Evolutionary conservation across 2,797 vertebrate genomes (phyloP), one percentile per base, ranked within the genome.

Genomic region (Sylvilagus floridanus): DNA sequence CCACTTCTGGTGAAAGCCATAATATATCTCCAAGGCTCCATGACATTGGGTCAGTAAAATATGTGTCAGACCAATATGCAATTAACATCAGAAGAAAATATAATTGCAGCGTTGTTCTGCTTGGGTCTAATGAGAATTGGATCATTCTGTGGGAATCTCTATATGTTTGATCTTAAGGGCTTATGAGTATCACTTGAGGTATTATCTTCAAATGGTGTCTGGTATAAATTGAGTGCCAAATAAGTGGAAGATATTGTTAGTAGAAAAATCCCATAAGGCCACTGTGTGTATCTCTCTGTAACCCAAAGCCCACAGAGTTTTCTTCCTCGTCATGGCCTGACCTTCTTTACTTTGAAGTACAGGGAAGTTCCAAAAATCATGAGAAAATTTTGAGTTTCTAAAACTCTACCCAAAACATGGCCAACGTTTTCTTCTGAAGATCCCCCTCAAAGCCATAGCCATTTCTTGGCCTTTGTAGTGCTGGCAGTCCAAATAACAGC

Each of bases 231-330:
- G 32, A 62, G 24, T 22, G 3, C 1, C 14, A 7, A 4, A 12
- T 76, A 92, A 47, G 5, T 28, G 17, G n/a, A 83, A 82, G 3
- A 75, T 26, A 28, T 3, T 35, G 3, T 77, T 82, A 32, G 26
- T 50, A 71, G 11, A 93, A 50, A 62, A 16, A 77, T 42, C 32
- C 3, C 14, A 62, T 2, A 4, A 71, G 9, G 22, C 77, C 24
- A 19, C 5, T 13, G 6, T 30, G 24, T 22, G 0, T 0, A 21
- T 3, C 62, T 82, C 1, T 21, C 26, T 1, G 7, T 30, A 21
- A 79, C 2, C 12, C 5, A 63, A 24, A 47, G 7, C 4, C 8
- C 63, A 52, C 2, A 10, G 30, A 35, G 12, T n/a, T 28, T 3
- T 75, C 12, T 24, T 14, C 32, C 5, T 50, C 19, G 1, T 17